Base-by-base conservation (phyloP, 2,888 invertebrate genomes). In the Phalera bucephala region DNA sequence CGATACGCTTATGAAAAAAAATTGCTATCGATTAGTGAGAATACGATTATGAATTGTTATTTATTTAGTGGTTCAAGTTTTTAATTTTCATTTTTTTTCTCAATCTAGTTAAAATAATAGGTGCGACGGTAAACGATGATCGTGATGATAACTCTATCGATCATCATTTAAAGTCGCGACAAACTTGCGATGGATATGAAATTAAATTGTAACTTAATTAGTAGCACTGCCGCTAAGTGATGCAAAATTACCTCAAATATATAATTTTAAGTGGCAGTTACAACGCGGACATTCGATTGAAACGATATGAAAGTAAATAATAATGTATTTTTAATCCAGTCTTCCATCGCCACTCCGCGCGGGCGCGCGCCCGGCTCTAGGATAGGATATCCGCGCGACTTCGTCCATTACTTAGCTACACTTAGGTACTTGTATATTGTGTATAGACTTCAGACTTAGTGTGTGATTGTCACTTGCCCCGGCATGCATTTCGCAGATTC, bases 321-420 rank as follows among this genome's bases (percentile, higher is more conserved):
- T 48, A 41, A 44, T 52, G 52, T 53, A 56, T 58, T 56, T 60
- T 63, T 56, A 65, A 73, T 65, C 66, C 74, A 75, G 82, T 83
- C 82, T 83, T 82, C 82, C 83, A 80, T 66, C 72, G 64, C 45
- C 55, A 42, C 44, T 54, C 38, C 43, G 29, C 39, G 27, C 40
- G 26, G 40, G 28, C 36, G 20, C 13, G 22, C 20, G 28, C 45
- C 41, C 43, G 48, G 52, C 46, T 53, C 27, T 57, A 64, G 63
- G 35, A 37, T 59, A 64, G 69, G 63, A 46, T 54, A 58, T 59
- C 63, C 69, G 66, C 68, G 72, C 69, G 65, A 72, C 74, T 77
- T 74, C 80, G 81, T 82, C 81, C 81, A 80, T 72, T 62, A 70
- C 62, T 57, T 71, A 72, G 67, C 68, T 68, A 71, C 70, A 67